Conservation (phyloP, 1,140 invertebrate species). For the honey bee (Apis mellifera) region DNA sequence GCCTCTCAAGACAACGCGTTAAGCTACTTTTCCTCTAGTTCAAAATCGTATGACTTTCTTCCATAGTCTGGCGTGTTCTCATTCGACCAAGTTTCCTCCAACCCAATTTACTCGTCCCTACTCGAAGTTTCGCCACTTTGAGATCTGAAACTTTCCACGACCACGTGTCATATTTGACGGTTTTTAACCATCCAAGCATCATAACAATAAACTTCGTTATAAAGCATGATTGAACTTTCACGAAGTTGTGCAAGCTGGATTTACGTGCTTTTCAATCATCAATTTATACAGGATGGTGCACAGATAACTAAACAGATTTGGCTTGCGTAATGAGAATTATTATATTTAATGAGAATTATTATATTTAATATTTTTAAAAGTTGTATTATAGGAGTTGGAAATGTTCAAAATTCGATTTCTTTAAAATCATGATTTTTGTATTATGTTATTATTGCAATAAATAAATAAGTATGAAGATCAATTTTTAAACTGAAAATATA, state of each 20-base stretch:
- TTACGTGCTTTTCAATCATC: not conserved
- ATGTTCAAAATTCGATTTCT: no score
- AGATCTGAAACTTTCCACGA: not conserved
- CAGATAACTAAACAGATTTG: no score
- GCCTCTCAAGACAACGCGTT: conserved; percentile 8
- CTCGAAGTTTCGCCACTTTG: not conserved
- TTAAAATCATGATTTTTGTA: no score
- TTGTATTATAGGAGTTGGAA: no score
- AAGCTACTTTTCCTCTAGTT: conserved; percentile 2
- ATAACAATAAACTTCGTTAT: not conserved
- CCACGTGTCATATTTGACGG: not conserved
- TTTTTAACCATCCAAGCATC: not conserved
- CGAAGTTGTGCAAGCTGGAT: not conserved
- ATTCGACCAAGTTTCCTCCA: not conserved
- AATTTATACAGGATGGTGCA: no score
- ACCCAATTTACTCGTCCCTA: not conserved
- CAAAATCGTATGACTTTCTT: conserved; percentile 5
- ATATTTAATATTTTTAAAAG: no score
- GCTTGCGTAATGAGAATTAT: no score
- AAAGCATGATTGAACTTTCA: not conserved
- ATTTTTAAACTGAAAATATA: no score
- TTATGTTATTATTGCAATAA: no score
- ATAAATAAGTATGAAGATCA: no score
- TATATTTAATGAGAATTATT: no score
- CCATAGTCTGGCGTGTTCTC: not conserved